Evolutionary conservation across 2,797 vertebrate genomes (phyloP).

Genomic region (Semotilus atromaculatus): DNA sequence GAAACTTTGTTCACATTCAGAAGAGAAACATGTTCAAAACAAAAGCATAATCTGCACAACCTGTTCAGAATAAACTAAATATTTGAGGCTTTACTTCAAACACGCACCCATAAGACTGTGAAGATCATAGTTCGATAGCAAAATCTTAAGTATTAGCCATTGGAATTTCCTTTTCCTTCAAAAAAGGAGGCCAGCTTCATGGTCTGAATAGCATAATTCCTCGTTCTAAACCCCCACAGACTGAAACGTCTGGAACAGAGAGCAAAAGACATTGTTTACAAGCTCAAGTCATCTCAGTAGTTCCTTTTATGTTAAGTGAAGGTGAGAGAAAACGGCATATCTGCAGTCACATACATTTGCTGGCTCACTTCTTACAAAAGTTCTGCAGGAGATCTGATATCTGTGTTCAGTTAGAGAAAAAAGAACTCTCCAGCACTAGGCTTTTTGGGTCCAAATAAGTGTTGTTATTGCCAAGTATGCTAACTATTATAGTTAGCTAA

Average conservation of each 20-base stretch:
- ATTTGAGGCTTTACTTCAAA: slow-evolving; percentile 14
- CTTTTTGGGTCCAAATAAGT: slow-evolving; percentile 36
- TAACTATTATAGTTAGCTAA: no score
- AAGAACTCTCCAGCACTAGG: slow-evolving; percentile 43
- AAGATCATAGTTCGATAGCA: slow-evolving; percentile 34
- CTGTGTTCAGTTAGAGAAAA: slow-evolving; percentile 66
- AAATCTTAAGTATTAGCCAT: slow-evolving; percentile 36
- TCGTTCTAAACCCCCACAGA: slow-evolving; percentile 40
- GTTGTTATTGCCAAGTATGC: neutral
- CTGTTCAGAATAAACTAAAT: neutral
- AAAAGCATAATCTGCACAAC: neutral
- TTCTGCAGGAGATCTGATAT: slow-evolving; percentile 72
- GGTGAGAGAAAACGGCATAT: slow-evolving; percentile 58
- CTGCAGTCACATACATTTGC: slow-evolving; percentile 67
- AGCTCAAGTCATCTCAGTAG: slow-evolving; percentile 25
- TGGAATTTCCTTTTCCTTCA: slow-evolving; percentile 47
- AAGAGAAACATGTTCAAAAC: neutral
- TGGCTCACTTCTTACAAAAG: slow-evolving; percentile 69
- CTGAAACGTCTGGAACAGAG: slow-evolving; percentile 39
- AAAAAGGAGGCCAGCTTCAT: slow-evolving; percentile 42
- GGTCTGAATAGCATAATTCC: slow-evolving; percentile 53
- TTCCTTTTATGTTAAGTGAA: slow-evolving; percentile 40
- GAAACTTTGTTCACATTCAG: neutral
- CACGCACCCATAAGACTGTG: neutral
- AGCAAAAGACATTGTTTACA: slow-evolving; percentile 50